Evolutionary conservation across 2,888 invertebrate species (phyloP), one percentile per base, ranked within the genome.

Genomic region (Galeruca laticollis): DNA sequence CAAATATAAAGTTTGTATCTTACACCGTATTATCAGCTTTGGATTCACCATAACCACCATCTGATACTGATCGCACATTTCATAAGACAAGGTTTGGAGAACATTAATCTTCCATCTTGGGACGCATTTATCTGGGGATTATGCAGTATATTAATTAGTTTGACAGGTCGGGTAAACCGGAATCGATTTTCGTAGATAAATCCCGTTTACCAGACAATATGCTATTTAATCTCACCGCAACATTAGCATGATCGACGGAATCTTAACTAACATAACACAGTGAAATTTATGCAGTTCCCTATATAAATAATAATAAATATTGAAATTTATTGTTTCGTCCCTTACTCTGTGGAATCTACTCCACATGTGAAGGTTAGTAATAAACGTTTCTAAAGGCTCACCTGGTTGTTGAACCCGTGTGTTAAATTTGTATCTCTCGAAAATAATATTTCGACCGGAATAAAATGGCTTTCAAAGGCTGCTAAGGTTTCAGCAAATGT

Each of bases 141-240:
- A 65, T 65, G 65, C 65, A 57, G 57, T 65, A 56, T 43, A 65
- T 65, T 65, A 57, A 65, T 65, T 65, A 65, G 65, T 65, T 65
- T 65, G 65, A 57, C 65, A 65, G 47, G 47, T 65, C 43, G 6
- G 65, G 65, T 49, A 57, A 47, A 65, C 65, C 57, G 10, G 3
- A 65, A 65, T 65, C 65, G 65, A 65, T 65, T 57, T 57, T 65
- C 57, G 47, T 47, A 57, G 57, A 57, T 65, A 65, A 65, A 65
- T 57, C 43, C 49, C 65, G 57, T 65, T 65, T 65, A 57, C 57
- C 65, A 65, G 57, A 57, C 65, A 65, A 65, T 65, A 65, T 49
- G 65, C 57, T 47, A 26, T 47, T 65, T 65, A 65, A 65, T 65
- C 65, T 65, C 52, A 18, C 64, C 52, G 31, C 35, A 65, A 57